Evolutionary conservation across 2,797 vertebrate species (phyloP).

Genomic region (Acanthopagrus latus): DNA sequence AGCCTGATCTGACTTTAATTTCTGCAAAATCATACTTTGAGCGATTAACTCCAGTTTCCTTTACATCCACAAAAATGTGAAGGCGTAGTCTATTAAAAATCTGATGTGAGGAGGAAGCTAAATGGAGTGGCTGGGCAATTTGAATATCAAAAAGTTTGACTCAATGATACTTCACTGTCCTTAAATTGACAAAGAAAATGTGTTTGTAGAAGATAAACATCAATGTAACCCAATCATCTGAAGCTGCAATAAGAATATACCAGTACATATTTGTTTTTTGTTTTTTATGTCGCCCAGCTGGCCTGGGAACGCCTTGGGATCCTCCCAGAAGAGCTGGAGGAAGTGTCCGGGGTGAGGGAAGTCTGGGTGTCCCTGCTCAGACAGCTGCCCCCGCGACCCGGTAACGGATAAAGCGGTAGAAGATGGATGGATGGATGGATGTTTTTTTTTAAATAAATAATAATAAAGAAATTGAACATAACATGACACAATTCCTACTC

Average conservation of each 20-base stretch:
- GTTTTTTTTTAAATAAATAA: no score
- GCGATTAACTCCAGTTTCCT: background rate
- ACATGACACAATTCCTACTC: background rate
- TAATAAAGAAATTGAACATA: background rate
- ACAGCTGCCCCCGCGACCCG: no score
- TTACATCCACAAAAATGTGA: constrained; percentile 1
- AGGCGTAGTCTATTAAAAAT: constrained; percentile 21
- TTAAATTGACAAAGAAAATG: no score
- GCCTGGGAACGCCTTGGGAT: no score
- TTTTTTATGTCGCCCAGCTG: no score
- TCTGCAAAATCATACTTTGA: constrained; percentile 17
- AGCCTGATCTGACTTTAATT: background rate
- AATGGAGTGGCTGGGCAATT: constrained; percentile 5
- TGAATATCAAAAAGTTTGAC: background rate
- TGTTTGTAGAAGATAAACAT: background rate
- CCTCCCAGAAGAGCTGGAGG: no score
- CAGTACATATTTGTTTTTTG: background rate
- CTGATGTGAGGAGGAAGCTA: background rate
- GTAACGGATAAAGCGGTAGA: no score
- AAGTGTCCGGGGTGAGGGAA: no score
- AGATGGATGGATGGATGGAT: no score
- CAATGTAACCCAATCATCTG: background rate
- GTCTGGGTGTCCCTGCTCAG: no score
- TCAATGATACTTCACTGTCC: background rate
- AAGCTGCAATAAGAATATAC: background rate